Evolutionary conservation across 1,140 invertebrate species (phyloP).

Genomic region (Anastrepha obliqua): DNA sequence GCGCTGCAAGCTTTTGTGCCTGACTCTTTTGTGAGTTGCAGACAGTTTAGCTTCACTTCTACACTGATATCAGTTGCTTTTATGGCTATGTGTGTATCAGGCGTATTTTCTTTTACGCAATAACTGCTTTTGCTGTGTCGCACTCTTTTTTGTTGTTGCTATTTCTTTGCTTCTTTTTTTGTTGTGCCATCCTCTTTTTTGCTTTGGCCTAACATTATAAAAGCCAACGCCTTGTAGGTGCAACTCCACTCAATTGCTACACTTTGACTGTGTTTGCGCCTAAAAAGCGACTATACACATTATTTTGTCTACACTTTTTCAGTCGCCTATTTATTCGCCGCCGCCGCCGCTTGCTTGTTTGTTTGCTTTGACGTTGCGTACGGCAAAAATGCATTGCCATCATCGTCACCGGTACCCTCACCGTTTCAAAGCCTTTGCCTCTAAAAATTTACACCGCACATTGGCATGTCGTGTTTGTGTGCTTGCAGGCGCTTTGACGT

Average conservation of each 20-base stretch:
- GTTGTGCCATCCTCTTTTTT: neutral
- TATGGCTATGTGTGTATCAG: neutral
- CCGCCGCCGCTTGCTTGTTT: neutral
- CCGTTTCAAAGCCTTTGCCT: neutral
- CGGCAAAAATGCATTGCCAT: constrained; percentile 5
- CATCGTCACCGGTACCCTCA: neutral
- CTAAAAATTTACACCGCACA: neutral
- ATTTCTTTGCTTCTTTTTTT: neutral
- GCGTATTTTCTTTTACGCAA: constrained; percentile 1
- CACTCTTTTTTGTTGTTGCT: no score
- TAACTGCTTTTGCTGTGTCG: neutral
- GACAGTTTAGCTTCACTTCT: neutral
- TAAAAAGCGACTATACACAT: neutral
- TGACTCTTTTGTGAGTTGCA: neutral
- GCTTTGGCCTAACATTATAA: neutral
- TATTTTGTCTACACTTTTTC: neutral
- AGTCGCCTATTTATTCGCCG: neutral
- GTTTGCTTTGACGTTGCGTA: constrained; percentile 33
- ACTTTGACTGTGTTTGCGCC: constrained; percentile 32
- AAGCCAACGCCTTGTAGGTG: constrained; percentile 27
- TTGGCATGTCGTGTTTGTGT: neutral
- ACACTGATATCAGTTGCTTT: neutral
- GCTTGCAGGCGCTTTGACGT: constrained; percentile 26
- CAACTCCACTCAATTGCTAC: constrained; percentile 27
- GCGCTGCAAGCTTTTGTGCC: neutral